Percentiles rank a stretch among this genome's conserved stretches.
Evolutionary conservation across 2,888 invertebrate genomes (phyloP).

Genomic region (Hypomecis punctinalis): DNA sequence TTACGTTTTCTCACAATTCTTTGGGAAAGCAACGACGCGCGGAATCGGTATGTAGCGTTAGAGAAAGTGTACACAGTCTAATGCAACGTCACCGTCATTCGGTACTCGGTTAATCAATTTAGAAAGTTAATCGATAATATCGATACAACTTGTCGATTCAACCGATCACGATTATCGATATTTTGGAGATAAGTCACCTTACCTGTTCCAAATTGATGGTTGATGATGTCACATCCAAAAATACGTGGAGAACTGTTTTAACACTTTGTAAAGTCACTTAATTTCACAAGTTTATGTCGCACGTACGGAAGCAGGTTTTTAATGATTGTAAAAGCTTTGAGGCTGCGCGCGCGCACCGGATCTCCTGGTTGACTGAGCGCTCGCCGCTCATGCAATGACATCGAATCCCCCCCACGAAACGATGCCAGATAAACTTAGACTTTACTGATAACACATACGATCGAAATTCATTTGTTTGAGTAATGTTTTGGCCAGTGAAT

Average conservation of each 20-base stretch:
- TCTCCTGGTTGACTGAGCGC: conserved; percentile 72
- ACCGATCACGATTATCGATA: conserved; percentile 37
- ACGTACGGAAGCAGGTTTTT: conserved; percentile 35
- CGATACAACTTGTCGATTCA: conserved; percentile 41
- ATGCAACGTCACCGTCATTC: conserved; percentile 59
- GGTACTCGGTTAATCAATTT: conserved; percentile 64
- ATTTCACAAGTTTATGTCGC: conserved; percentile 38
- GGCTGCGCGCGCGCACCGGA: conserved; percentile 64
- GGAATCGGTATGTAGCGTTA: conserved; percentile 47
- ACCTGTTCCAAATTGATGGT: not conserved
- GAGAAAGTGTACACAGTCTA: conserved; percentile 70
- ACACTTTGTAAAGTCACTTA: conserved; percentile 33
- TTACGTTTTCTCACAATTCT: conserved; percentile 37
- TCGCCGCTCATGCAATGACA: conserved; percentile 67
- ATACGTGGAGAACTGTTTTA: not conserved
- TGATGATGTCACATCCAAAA: conserved; percentile 27
- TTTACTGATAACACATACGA: conserved; percentile 45
- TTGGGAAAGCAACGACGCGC: conserved; percentile 63
- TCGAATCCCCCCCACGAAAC: conserved; percentile 59
- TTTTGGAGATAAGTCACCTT: too few relatives aligned
- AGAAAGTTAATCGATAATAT: conserved; percentile 71
- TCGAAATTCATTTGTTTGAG: conserved; percentile 38
- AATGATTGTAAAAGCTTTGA: conserved; percentile 24
- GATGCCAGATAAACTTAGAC: conserved; percentile 43
- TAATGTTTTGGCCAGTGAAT: conserved; percentile 56